A percentile compares a stretch with the other conserved stretches of the same genome.
Evolutionary conservation across 2,113 vertebrate genomes (phyloP).

Genomic region (Prolemur simus): DNA sequence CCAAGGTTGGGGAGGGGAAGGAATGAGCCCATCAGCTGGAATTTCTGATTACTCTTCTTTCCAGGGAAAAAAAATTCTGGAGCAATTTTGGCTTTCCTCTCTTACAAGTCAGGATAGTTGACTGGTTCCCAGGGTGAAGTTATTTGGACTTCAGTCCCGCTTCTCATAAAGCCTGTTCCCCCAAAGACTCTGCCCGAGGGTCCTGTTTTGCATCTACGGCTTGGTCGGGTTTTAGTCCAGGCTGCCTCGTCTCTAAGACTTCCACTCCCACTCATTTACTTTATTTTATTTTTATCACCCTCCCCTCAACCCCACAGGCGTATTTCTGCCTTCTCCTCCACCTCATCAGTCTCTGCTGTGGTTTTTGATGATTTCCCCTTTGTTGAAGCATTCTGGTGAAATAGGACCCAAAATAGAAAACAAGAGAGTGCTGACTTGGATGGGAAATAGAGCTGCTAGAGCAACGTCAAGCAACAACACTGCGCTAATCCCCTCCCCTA

Average conservation of each 20-base stretch:
- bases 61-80: background rate
- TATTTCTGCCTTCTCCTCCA: conserved; percentile 41
- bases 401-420: conserved; percentile 57
- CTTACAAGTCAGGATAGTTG: background rate
- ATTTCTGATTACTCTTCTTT: conserved; percentile 31
- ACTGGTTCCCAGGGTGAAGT: background rate
- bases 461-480: background rate
- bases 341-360: conserved; percentile 34
- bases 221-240: background rate
- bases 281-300: conserved; percentile 6
- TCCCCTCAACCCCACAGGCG: background rate
- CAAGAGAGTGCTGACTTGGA: background rate
- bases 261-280: background rate
- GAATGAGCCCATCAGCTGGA: background rate
- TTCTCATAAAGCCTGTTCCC: background rate
- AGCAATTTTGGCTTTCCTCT: conserved; percentile 1
- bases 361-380: conserved; percentile 66
- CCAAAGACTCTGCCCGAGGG: background rate
- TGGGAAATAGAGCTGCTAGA: background rate
- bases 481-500: background rate
- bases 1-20: background rate
- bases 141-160: background rate
- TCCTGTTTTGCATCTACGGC: background rate
- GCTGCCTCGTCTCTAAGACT: background rate
- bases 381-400: conserved; percentile 57